Base-by-base conservation (phyloP, 1,140 invertebrate genomes). In the Scaptomyza montana region DNA sequence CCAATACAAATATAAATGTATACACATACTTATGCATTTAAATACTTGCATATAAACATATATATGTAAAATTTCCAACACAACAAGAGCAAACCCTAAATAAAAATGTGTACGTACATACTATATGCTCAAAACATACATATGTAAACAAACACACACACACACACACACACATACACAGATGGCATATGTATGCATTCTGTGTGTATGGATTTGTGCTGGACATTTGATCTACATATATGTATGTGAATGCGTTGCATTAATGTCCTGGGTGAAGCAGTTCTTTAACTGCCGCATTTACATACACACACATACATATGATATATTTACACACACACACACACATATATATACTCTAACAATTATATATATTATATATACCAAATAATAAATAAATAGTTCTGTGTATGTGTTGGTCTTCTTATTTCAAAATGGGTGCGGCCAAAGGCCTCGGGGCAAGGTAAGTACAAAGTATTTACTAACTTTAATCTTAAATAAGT, bases 341-440 rank as follows among this genome's bases (percentile, higher is more conserved):
- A 74, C 54, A 65, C 51, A 69, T 51, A 73, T 68, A 74, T 46
- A 59, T 46, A 55, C 68, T 75, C 25, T 5, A 33, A 63, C 65
- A 78, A 39, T 73, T 47, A 64, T 63, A 63, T 74, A 65, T 39
- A 69, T 68, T 36, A 82, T 77, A 78, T 77, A 85, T 87, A 78
- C 62, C 63, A 57, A 82, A 16, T 16, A 16, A 16, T 16, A 16
- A 16, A 87, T 87, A 86, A 81, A 86, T 86, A 82, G 80, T 86
- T 86, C 61, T 69, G 65, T 74, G 65, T 86, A 87, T 53, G 51
- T 70, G 57, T 60, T 33, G 33, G 21, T 57, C 39, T 0, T 63
- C 74, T 78, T 55, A 2, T 13, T 54, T 56, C n/a, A 12, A 9
- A 7, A 10, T 25, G 21, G 21, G 1, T 25, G 8, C 36, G 36